Evolutionary conservation across 2,888 invertebrate genomes (phyloP), one percentile per base, ranked within the genome.

Genomic region (Parascotia fuliginaria): DNA sequence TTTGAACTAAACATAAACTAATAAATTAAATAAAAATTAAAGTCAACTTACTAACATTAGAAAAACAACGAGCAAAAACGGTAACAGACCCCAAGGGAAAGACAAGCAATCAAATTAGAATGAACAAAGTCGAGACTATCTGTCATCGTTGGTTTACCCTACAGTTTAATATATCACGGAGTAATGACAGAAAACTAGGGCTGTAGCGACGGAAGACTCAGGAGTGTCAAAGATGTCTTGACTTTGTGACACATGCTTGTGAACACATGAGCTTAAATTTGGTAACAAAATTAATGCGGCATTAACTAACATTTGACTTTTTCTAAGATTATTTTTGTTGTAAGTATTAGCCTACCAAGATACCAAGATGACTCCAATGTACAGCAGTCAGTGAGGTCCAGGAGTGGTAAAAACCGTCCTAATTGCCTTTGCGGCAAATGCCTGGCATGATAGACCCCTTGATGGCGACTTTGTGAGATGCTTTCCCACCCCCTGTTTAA

Each of bases 51-150:
- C 9, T 37, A 24, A 22, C 24, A 38, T 49, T 57, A 38, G 32
- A 47, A 54, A 55, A 41, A 47, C 12, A 27, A 36, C 14, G 36
- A 19, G 62, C 56, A 68, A 70, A 72, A 70, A 70, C 62, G 22
- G 59, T 42, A 31, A 22, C 37, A 9, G 39, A 54, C 54, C 64
- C 60, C 63, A 45, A 31, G 49, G 62, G 65, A 64, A 56, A 46
- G 55, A 41, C 38, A 44, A 64, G 73, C 79, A 80, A 86, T 85
- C 80, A 83, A 86, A 85, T 84, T 77, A 83, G 79, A 77, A 66
- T 81, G 77, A 80, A 75, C 69, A 64, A 64, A 63, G 45, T 52
- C 70, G 63, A 70, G 75, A 78, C 81, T 77, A 79, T 89, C 87
- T 85, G 86, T 88, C 88, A 83, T 75, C 87, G 69, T 59, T 51